phyloP scores from a whole-genome alignment of 2,797 vertebrate species.

The Rhinatrema bivittatum region DNA sequence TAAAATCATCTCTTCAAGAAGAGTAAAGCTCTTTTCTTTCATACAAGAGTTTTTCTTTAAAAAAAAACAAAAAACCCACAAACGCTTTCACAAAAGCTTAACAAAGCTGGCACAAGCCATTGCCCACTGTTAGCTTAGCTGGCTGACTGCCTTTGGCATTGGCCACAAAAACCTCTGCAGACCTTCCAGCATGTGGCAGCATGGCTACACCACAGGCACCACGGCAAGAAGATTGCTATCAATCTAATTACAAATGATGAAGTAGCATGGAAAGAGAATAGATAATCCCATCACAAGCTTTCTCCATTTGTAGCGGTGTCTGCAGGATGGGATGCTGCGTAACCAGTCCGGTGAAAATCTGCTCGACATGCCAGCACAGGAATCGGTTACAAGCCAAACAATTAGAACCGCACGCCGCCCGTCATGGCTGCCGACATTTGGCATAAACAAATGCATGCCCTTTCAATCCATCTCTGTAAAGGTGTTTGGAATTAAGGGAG shows the following conservation, averaged over 20 bases:
- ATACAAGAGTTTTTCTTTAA: slow-evolving; percentile 7
- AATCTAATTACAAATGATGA: slow-evolving; percentile 18
- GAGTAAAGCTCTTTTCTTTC: slow-evolving; percentile 4
- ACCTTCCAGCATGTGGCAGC: slow-evolving; percentile 10
- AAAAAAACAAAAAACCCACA: slow-evolving; percentile 8
- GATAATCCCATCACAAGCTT: no score
- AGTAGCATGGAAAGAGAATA: slow-evolving; percentile 11
- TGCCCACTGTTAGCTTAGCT: slow-evolving; percentile 2
- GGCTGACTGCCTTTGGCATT: slow-evolving; percentile 13
- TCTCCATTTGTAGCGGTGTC: no score
- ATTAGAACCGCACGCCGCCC: no score
- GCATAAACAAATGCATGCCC: no score
- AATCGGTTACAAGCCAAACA: no score
- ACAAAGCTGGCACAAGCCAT: slow-evolving; percentile 7
- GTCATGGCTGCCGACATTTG: no score
- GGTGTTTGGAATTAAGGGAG: no score
- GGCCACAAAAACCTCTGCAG: slow-evolving; percentile 13
- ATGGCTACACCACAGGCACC: slow-evolving; percentile 3
- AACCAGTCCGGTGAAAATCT: no score
- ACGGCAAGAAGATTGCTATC: slow-evolving; percentile 12
- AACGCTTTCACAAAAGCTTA: slow-evolving; percentile 11
- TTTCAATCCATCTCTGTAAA: no score
- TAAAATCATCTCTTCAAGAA: no score
- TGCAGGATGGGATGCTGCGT: no score
- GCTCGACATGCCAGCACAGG: no score